These are phyloP conservation scores for Minunthozetes semirufus DNA, from an alignment of 2,888 invertebrate species.

Conservation along the genomic window DNA sequence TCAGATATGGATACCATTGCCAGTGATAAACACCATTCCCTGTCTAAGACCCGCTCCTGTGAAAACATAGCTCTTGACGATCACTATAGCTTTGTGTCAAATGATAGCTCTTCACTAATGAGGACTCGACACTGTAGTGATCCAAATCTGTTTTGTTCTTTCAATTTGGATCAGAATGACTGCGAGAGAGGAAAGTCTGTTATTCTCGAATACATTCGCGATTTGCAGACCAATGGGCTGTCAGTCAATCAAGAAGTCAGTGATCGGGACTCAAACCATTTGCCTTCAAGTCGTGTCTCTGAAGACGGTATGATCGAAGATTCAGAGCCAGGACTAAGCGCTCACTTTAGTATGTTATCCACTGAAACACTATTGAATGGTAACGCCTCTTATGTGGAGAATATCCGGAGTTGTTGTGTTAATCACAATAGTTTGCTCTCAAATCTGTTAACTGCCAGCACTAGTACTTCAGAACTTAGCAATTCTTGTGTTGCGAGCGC, in stretches of 20 bases:
- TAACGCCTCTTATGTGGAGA: not conserved
- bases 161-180: not conserved
- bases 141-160: not conserved
- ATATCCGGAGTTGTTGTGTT: not conserved
- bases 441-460: not conserved
- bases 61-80: not conserved
- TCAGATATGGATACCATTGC: conserved; percentile 13
- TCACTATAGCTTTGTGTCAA: not conserved
- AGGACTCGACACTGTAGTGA: conserved; percentile 2
- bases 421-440: not conserved
- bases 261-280: conserved; percentile 1
- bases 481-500: not conserved
- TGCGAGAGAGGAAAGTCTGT: not conserved
- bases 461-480: conserved; percentile 5
- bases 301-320: not conserved
- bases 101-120: not conserved
- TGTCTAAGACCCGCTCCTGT: conserved; percentile 2
- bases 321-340: not conserved
- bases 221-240: not conserved
- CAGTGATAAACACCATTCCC: conserved; percentile 21
- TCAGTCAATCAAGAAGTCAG: not conserved
- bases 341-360: conserved; percentile 8
- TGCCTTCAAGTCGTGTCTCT: not conserved
- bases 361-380: conserved; percentile 3
- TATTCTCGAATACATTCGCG: not conserved